Base-by-base conservation (phyloP, 2,888 invertebrate genomes). In the Cataglyphis cursor region DNA sequence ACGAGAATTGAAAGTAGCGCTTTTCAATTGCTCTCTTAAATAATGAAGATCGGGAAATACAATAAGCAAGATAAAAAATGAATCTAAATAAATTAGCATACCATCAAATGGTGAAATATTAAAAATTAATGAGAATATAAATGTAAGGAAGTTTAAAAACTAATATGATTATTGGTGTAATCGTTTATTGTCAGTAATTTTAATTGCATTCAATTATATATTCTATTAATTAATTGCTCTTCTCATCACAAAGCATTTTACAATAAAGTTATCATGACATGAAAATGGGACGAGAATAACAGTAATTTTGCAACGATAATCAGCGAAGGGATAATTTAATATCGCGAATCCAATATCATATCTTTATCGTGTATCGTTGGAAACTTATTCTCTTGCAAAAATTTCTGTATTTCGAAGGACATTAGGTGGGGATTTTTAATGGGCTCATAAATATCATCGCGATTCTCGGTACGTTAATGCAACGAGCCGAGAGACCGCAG, bases 351-450 rank as follows among this genome's bases (percentile, higher is more conserved):
- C 51, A 44, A 18, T 44, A 24, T 73, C 72, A 35, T 24, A 24
- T 59, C 59, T 78, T 80, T 80, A 72, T 73, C 59, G 59, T 44
- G 35, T 35, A 44, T 80, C 73, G 44, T 59, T 44, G 44, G 59
- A 31, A 59, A 44, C 31, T 72, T 80, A 72, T 59, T 24, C 35
- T 31, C 24, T 59, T 72, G 21, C 18, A 80, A 59, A 80, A 59
- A 80, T 80, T 41, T 44, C 48, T 35, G 12, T 48, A 10, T 61
- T 24, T 9, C 57, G 59, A 59, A 59, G 59, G 31, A 59, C 44
- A 80, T 72, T 80, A 80, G 57, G 44, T 31, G 57, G 41, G 21
- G 44, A 80, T 80, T 80, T 80, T 80, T 80, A 61, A 80, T 80
- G 10, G 78, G 44, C 44, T 59, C 78, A 73, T 80, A 72, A 80